These are phyloP conservation scores for Chunga burmeisteri DNA, from an alignment of 2,113 vertebrate genomes.

Conservation along the genomic window DNA sequence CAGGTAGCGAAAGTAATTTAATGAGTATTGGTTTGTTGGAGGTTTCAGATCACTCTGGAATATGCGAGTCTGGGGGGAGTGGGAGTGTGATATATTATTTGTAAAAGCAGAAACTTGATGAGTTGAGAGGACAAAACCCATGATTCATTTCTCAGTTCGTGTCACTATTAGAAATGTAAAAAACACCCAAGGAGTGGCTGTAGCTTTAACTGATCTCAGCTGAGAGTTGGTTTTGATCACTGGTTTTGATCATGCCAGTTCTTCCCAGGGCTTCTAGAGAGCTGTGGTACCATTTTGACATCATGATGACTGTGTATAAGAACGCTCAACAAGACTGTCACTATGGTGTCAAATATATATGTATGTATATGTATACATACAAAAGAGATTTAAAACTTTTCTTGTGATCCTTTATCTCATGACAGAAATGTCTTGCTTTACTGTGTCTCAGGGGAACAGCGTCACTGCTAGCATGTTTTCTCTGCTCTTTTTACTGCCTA, in stretches of 20 bases:
- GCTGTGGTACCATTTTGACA: neutral
- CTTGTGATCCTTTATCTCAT: neutral
- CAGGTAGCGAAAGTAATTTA: neutral
- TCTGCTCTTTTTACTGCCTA: neutral
- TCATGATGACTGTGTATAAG: neutral
- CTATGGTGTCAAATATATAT: neutral
- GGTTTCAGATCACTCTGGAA: neutral
- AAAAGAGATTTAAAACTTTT: neutral
- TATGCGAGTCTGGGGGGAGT: neutral
- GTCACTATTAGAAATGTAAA: neutral
- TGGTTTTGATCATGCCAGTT: neutral
- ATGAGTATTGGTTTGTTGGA: neutral
- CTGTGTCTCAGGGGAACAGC: neutral
- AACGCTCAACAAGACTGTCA: neutral
- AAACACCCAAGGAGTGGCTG: neutral
- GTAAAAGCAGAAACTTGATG: neutral
- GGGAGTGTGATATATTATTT: neutral
- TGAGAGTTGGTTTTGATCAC: neutral
- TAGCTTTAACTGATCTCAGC: neutral
- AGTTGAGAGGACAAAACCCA: neutral
- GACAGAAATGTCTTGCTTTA: neutral
- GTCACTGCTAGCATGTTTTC: neutral
- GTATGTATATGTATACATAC: rapidly evolving
- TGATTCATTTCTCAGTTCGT: neutral
- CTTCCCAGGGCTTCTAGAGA: neutral